These are phyloP conservation scores for Drosophila neotestacea DNA, from an alignment of 2,888 invertebrate species.

Conservation along the genomic window DNA sequence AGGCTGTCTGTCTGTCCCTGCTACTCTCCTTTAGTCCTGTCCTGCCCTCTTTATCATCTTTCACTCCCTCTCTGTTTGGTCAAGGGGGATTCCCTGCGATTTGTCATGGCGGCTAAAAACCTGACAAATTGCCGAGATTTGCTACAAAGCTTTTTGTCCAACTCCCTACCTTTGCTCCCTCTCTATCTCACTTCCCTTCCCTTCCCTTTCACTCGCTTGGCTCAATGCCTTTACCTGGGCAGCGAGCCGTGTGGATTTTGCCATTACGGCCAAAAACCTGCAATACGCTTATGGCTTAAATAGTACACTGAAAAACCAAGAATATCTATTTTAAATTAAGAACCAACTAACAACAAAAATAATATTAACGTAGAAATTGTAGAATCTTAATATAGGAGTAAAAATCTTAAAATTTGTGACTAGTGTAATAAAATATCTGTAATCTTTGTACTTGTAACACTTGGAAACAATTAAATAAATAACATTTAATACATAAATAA, in stretches of 20 bases:
- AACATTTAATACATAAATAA: too few relatives aligned
- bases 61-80: background rate
- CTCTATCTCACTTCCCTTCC: background rate
- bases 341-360: too few relatives aligned
- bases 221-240: slow-evolving; percentile 47
- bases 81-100: slow-evolving; percentile 40
- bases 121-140: slow-evolving; percentile 71
- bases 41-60: background rate
- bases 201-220: background rate
- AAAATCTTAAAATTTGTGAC: too few relatives aligned
- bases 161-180: background rate
- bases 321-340: too few relatives aligned
- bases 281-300: background rate
- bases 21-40: background rate
- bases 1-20: slow-evolving; percentile 12
- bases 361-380: too few relatives aligned
- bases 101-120: slow-evolving; percentile 49
- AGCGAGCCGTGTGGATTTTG: slow-evolving; percentile 39
- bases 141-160: slow-evolving; percentile 26
- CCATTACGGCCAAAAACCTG: slow-evolving; percentile 26
- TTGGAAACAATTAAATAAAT: too few relatives aligned
- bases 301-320: too few relatives aligned
- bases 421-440: too few relatives aligned
- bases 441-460: too few relatives aligned
- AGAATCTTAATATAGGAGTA: too few relatives aligned